Evolutionary conservation across 2,113 vertebrate genomes (phyloP).

Genomic region (Lonchura striata): DNA sequence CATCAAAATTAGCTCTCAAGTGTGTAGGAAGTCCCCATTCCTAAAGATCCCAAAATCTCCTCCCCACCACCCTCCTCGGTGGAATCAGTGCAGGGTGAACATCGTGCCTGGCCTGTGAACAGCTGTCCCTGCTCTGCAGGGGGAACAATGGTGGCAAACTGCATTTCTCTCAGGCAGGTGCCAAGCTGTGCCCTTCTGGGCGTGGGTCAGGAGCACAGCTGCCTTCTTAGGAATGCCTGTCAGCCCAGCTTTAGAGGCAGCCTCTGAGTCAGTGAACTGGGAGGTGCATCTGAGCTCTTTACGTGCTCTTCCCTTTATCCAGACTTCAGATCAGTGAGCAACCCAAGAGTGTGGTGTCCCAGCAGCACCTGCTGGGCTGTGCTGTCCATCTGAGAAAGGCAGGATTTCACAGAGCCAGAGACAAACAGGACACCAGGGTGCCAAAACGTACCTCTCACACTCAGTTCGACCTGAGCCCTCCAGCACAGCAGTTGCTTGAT

Average conservation of each 20-base stretch:
- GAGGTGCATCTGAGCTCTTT: not conserved
- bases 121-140: not conserved
- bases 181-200: not conserved
- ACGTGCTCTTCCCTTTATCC: not conserved
- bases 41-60: not conserved
- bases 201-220: not conserved
- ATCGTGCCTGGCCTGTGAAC: not conserved
- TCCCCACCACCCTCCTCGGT: not conserved
- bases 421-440: not conserved
- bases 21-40: not conserved
- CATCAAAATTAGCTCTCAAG: not conserved
- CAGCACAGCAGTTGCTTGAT: not conserved
- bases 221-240: not conserved
- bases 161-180: not conserved
- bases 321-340: not conserved
- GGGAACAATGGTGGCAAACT: not conserved
- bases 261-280: not conserved
- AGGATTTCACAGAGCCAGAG: not conserved
- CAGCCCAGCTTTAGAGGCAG: not conserved
- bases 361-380: not conserved
- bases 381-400: not conserved
- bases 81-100: not conserved
- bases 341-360: not conserved
- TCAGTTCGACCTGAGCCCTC: rapidly evolving
- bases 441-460: rapidly evolving